phyloP scores from a whole-genome alignment of 2,888 invertebrate species.

The Rhagonycha lutea region DNA sequence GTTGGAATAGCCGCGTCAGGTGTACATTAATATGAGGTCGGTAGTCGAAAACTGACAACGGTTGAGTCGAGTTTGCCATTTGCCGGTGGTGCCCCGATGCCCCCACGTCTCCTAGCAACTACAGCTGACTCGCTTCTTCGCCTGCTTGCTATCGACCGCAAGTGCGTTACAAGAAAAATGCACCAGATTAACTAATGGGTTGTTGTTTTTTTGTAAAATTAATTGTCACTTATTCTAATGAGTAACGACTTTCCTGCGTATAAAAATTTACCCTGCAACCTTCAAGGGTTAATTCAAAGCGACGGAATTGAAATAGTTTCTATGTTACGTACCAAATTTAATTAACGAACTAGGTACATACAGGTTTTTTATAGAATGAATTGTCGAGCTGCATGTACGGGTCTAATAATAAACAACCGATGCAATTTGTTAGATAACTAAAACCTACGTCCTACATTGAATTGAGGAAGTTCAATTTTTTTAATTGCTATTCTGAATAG shows the following conservation, averaged over 20 bases:
- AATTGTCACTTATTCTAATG: background rate
- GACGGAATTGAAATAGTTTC: background rate
- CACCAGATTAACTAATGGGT: background rate
- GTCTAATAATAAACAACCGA: background rate
- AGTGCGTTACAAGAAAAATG: conserved; percentile 43
- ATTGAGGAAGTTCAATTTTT: background rate
- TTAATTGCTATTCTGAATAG: too few species aligned
- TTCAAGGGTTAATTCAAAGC: too few species aligned
- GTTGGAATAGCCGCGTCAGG: background rate
- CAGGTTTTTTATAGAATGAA: background rate
- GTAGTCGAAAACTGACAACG: conserved; percentile 8
- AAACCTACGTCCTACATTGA: background rate
- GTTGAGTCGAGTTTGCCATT: conserved; percentile 1
- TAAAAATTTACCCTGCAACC: too few species aligned
- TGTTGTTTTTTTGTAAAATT: background rate
- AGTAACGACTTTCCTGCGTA: too few species aligned
- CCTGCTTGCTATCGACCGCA: conserved; percentile 53
- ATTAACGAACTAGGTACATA: background rate
- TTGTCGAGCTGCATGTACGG: background rate
- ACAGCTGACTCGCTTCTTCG: conserved; percentile 48
- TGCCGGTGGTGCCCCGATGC: conserved; percentile 11
- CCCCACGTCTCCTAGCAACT: conserved; percentile 29
- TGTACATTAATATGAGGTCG: background rate
- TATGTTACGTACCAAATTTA: background rate
- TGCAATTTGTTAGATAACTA: background rate